These are phyloP conservation scores for Mus spicilegus DNA, from an alignment of 2,113 vertebrate genomes.

Conservation along the genomic window DNA sequence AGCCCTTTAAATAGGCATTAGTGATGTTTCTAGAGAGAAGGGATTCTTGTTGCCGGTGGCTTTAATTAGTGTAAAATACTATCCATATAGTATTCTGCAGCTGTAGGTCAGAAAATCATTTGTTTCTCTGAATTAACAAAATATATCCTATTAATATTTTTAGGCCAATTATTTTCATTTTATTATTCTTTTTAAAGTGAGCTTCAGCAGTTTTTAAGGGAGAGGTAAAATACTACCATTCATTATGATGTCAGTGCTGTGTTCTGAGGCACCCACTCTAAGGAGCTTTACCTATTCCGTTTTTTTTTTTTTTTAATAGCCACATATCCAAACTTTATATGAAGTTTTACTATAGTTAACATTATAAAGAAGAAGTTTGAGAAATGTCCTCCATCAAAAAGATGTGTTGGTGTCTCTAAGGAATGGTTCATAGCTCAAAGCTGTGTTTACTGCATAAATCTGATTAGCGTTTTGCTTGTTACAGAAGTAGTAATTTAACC, in stretches of 20 bases:
- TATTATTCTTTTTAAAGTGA: slow-evolving; percentile 38
- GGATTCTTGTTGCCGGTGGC: slow-evolving; percentile 41
- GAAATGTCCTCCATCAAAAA: not conserved
- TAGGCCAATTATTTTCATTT: slow-evolving; percentile 17
- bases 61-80: slow-evolving; percentile 72
- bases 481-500: not conserved
- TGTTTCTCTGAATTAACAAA: slow-evolving; percentile 63
- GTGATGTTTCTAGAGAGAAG: slow-evolving; percentile 41
- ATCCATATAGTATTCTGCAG: slow-evolving; percentile 46
- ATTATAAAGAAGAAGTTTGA: not conserved
- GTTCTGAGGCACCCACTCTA: not conserved
- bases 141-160: slow-evolving; percentile 48
- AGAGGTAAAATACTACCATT: not conserved
- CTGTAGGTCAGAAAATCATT: slow-evolving; percentile 63
- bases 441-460: rapidly evolving
- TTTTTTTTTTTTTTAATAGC: slow-evolving; percentile 18
- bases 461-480: not conserved
- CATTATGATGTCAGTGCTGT: not conserved
- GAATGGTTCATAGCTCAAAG: not conserved
- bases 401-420: not conserved
- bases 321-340: not conserved
- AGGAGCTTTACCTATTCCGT: not conserved
- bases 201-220: slow-evolving; percentile 7
- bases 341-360: not conserved
- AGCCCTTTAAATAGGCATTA: slow-evolving; percentile 65